Percentiles rank a stretch among this genome's conserved stretches.
Evolutionary conservation across 2,888 invertebrate genomes (phyloP).

Genomic region (Conistra vaccinii): DNA sequence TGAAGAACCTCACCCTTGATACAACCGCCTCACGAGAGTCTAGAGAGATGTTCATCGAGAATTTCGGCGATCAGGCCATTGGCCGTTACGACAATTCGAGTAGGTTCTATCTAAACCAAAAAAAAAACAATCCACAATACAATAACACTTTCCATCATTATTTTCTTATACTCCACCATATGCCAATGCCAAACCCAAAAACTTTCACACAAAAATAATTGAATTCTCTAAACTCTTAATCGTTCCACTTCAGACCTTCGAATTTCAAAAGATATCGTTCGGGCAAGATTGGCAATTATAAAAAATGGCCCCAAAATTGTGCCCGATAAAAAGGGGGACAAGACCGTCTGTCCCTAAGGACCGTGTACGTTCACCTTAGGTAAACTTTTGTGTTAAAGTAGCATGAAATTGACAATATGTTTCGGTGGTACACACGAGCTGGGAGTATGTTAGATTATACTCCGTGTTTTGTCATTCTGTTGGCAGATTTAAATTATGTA

Average conservation of each 20-base stretch:
- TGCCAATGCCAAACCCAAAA: slow-evolving; percentile 7
- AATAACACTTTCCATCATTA: not conserved
- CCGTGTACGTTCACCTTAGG: slow-evolving; percentile 60
- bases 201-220: slow-evolving; percentile 70
- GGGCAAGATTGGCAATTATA: slow-evolving; percentile 83
- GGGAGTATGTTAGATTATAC: slow-evolving; percentile 26
- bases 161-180: not conserved
- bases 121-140: not conserved
- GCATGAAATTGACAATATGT: slow-evolving; percentile 62
- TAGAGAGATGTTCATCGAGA: too few relatives aligned
- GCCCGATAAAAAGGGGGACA: slow-evolving; percentile 70
- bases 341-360: slow-evolving; percentile 58
- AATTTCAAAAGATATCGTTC: slow-evolving; percentile 67
- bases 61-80: too few relatives aligned
- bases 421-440: slow-evolving; percentile 32
- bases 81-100: too few relatives aligned
- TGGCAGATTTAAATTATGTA: slow-evolving; percentile 18
- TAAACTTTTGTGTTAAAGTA: slow-evolving; percentile 45
- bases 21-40: too few relatives aligned
- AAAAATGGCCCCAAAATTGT: slow-evolving; percentile 77
- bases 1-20: too few relatives aligned
- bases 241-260: slow-evolving; percentile 59
- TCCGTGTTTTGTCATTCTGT: slow-evolving; percentile 22
- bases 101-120: not conserved
- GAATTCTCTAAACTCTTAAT: slow-evolving; percentile 74